Evolutionary conservation across 2,113 vertebrate genomes (phyloP).

Genomic region (Neoarius graeffei): DNA sequence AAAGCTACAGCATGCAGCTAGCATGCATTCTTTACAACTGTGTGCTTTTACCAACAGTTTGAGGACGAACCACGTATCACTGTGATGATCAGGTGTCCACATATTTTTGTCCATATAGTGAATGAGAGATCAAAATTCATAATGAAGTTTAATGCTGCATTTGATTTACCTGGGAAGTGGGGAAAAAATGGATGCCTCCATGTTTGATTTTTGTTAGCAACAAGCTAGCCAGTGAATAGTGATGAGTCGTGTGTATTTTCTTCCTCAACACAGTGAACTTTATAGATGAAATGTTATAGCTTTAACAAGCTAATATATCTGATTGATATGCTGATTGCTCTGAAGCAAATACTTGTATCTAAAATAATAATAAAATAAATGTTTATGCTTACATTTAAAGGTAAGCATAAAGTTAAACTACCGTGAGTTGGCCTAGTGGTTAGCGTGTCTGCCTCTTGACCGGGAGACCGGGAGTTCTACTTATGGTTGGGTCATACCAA

Average conservation of each 20-base stretch:
- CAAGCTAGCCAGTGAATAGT: background rate
- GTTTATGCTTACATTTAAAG: no score
- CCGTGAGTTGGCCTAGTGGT: no score
- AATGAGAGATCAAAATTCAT: background rate
- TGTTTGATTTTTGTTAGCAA: background rate
- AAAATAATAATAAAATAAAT: no score
- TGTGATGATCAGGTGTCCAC: background rate
- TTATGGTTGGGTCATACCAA: no score
- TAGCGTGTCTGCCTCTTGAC: no score
- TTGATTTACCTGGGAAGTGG: background rate
- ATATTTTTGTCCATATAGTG: background rate
- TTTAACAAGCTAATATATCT: no score
- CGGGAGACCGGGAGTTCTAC: no score
- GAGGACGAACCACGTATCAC: background rate
- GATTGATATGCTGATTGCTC: no score
- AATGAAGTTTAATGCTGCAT: background rate
- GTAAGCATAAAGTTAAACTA: no score
- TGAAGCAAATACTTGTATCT: no score
- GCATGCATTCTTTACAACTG: background rate
- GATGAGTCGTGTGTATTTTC: background rate
- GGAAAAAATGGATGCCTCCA: background rate
- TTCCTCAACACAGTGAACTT: no score
- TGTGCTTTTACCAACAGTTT: background rate
- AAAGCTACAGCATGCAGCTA: background rate
- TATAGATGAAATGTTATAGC: no score